Percentiles rank a stretch among this genome's conserved stretches.
phyloP scores from a whole-genome alignment of 2,797 vertebrate species.

The Peromyscus aztecus region DNA sequence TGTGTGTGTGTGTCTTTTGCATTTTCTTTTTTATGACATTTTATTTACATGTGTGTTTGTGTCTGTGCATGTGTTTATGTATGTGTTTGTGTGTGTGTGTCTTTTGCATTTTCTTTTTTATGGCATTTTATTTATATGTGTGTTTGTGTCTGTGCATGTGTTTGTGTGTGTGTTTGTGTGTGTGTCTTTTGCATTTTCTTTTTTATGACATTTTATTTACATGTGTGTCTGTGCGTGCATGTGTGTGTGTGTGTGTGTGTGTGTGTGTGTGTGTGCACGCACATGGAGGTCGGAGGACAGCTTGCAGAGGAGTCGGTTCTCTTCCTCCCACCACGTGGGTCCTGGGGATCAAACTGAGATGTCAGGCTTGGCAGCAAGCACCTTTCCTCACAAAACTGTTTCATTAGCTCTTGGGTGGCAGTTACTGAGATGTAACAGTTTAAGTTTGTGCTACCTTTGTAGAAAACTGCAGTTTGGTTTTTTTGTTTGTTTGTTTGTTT shows the following conservation, averaged over 20 bases:
- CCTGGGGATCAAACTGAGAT: not conserved
- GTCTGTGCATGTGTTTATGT: not conserved
- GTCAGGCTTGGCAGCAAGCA: not conserved
- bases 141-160: no score
- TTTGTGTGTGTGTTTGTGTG: no score
- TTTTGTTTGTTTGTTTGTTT: not conserved
- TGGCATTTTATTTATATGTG: no score
- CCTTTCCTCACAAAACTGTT: not conserved
- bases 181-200: no score
- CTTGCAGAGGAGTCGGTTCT: not conserved
- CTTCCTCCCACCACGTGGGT: not conserved
- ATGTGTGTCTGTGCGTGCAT: not conserved
- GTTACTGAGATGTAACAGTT: slow-evolving; percentile 47
- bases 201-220: no score
- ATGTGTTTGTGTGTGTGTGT: no score
- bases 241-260: not conserved
- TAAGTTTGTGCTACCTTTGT: slow-evolving; percentile 47
- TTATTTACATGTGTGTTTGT: not conserved
- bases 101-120: no score
- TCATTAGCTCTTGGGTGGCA: slow-evolving; percentile 19
- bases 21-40: not conserved
- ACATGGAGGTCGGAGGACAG: not conserved
- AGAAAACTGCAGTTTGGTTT: slow-evolving; percentile 27
- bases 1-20: slow-evolving; percentile 18
- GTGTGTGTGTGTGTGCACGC: not conserved